Base-by-base conservation (phyloP, 2,113 vertebrate species). In the Clupea harengus region DNA sequence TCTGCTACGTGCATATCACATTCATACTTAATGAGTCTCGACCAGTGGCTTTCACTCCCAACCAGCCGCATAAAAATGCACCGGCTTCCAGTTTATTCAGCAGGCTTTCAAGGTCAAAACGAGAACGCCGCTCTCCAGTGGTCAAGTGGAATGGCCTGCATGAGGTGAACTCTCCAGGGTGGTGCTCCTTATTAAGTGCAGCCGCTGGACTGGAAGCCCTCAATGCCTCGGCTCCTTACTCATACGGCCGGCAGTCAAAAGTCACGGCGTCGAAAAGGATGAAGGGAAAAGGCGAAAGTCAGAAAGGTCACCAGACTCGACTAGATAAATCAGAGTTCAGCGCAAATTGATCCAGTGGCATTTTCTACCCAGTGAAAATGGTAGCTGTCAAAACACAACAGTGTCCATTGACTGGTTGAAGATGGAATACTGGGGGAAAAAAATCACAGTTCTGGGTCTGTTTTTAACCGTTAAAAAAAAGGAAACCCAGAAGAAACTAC, bases 21-120 rank as follows among this genome's bases (percentile, higher is more conserved):
- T 83, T 52, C 45, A 83, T 82, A 90, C 81, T 67, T 87, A 80
- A 88, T 86, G 50, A 87, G 81, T 72, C 44, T 39, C 44, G 46
- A 13, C 39, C 64, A 87, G 72, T 87, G 32, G n/a, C 54, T 64
- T 82, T 32, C 78, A 45, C 45, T 47, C 81, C 47, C 50, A 64
- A 54, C 5, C 5, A 81, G 85, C 28, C 84, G 60, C 44, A 18
- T 72, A 84, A 45, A 78, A 78, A 78, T 4, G 72, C 72, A 44
- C 25, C 11, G 28, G 11, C 32, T 17, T 78, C 72, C 72, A 39
- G 28, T 78, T 78, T 78, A 32, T 15, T 78, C 57, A 64, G 44
- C 82, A 67, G 50, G 64, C 82, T 85, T 85, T 87, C 82, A 85
- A 83, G 45, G 75, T 82, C 6, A 81, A 81, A 6, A 54, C 46